phyloP scores from a whole-genome alignment of 2,797 vertebrate species.

The Enteromius argenteus region DNA sequence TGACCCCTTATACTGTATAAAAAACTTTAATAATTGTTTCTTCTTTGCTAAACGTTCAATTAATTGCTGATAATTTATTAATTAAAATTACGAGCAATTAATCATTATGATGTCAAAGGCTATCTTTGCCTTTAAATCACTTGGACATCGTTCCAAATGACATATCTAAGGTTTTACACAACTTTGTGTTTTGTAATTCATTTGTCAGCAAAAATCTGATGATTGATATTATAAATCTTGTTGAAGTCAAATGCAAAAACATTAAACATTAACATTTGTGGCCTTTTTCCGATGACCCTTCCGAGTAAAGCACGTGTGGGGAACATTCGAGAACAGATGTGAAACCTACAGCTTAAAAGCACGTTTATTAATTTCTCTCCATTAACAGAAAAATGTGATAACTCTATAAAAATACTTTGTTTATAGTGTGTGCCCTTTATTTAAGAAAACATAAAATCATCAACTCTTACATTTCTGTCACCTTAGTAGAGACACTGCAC shows the following conservation, averaged over 20 bases:
- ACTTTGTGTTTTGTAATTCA: neutral
- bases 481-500: neutral
- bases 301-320: neutral
- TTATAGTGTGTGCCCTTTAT: neutral
- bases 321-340: slow-evolving; percentile 1
- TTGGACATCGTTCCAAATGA: neutral
- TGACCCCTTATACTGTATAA: neutral
- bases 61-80: neutral
- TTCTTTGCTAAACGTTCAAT: neutral
- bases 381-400: neutral
- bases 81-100: neutral
- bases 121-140: neutral
- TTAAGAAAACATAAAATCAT: neutral
- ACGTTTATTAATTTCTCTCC: neutral
- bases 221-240: neutral
- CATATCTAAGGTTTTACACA: neutral
- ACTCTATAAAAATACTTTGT: neutral
- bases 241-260: neutral
- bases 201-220: neutral
- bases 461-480: neutral
- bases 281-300: neutral
- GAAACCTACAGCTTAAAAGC: neutral
- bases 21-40: neutral
- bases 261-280: neutral
- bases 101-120: neutral